phyloP scores from a whole-genome alignment of 2,113 vertebrate genomes.

The Oreochromis aureus region DNA sequence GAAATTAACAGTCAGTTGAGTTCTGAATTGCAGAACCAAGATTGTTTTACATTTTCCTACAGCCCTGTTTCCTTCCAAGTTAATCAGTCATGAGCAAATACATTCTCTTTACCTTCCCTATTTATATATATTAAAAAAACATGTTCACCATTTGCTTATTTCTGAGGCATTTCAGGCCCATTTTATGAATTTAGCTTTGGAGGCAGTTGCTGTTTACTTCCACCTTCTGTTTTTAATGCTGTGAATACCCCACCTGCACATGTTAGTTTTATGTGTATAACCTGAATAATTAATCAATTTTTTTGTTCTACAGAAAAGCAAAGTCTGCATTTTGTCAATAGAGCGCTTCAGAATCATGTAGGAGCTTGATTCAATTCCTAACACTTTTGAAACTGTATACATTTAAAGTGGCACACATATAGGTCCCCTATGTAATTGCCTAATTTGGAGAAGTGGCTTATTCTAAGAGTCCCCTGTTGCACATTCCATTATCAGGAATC shows the following conservation, averaged over 20 bases:
- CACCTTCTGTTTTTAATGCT: slow-evolving; percentile 68
- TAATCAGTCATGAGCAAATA: neutral
- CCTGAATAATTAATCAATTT: neutral
- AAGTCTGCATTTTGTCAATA: slow-evolving; percentile 10
- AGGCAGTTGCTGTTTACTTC: slow-evolving; percentile 34
- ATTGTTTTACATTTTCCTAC: neutral
- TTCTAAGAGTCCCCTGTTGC: slow-evolving; percentile 16
- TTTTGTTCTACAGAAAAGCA: neutral
- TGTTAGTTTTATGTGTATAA: slow-evolving; percentile 42
- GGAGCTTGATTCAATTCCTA: neutral
- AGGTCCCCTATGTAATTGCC: neutral
- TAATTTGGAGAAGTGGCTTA: neutral
- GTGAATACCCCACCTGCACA: slow-evolving; percentile 66
- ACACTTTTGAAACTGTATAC: neutral
- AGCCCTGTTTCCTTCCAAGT: neutral
- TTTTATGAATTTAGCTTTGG: slow-evolving; percentile 15
- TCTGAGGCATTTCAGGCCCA: neutral
- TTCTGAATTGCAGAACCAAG: neutral
- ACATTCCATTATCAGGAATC: slow-evolving; percentile 56
- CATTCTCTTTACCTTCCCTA: neutral
- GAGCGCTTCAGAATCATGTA: neutral
- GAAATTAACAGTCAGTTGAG: neutral
- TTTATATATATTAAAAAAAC: neutral
- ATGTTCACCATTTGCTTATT: neutral
- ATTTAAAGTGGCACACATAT: slow-evolving; percentile 25